Evolutionary conservation across 2,113 vertebrate genomes (phyloP), one percentile per base, ranked within the genome.

Genomic region (Myotis lucifugus): DNA sequence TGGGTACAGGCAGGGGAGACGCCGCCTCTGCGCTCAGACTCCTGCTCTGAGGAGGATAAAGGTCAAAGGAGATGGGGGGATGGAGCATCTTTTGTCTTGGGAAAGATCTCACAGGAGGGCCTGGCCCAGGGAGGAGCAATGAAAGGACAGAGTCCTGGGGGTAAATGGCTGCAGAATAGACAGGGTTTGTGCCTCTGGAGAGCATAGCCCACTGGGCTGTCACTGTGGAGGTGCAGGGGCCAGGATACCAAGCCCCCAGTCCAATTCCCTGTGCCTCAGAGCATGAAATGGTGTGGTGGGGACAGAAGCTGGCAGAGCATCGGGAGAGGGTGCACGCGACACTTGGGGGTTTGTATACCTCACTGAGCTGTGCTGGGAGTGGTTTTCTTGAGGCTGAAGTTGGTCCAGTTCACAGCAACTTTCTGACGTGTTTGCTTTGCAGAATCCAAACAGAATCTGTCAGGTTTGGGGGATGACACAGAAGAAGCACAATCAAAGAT

Each of bases 341-440:
- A 37, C 32, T 2, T 52, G n/a, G 61, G 77, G 23, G 32, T 76
- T 46, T 91, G 37, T 59, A 21, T 95, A 98, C 98, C 98, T 99
- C 99, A 99, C 98, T 99, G 99, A 98, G 99, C 99, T 98, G 99
- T 98, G n/a, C 99, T 99, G 73, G 99, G 99, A 98, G 99, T 98
- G 98, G 99, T 99, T 98, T 99, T 99, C 99, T 99, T 99, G 98
- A 99, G 99, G 98, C 98, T 99, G 98, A 99, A 99, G 99, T 99
- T 99, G 98, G 99, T 99, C 99, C 99, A 99, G 98, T 99, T 99
- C 97, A 99, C 99, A 19, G 99, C 99, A 97, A 99, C 99, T 98
- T 99, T 99, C 98, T 99, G 99, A 92, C 99, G 99, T 2, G 99
- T 99, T 97, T 99, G 99, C 98, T 99, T 99, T 91, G 99, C 99